Conservation (phyloP, 2,113 vertebrate genomes). For the Carlito syrichta region DNA sequence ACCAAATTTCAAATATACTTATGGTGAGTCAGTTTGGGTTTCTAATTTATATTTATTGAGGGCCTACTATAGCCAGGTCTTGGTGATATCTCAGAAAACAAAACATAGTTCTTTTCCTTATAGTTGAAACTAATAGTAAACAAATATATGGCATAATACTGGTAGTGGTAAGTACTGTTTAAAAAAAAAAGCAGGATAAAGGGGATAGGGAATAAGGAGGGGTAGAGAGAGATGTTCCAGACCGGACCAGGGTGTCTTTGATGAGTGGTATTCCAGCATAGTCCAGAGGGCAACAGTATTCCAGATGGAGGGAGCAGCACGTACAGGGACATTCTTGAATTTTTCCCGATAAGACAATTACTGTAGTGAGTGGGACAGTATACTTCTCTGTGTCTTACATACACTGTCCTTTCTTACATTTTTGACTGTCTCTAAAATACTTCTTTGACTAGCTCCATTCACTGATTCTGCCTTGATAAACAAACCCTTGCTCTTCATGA, state of each 20-base stretch:
- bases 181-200: not conserved
- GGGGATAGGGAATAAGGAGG: not conserved
- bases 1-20: not conserved
- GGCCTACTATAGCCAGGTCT: not conserved
- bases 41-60: not conserved
- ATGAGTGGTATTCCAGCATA: not conserved
- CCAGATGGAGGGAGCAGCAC: too few relatives aligned
- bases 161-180: not conserved
- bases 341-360: not conserved
- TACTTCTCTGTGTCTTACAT: not conserved
- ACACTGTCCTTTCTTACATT: not conserved
- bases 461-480: not conserved
- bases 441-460: not conserved
- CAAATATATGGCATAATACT: not conserved
- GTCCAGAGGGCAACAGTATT: not conserved
- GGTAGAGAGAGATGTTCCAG: not conserved
- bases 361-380: not conserved
- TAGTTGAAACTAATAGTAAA: not conserved
- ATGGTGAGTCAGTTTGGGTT: not conserved
- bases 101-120: not conserved
- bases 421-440: not conserved
- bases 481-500: not conserved
- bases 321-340: not conserved
- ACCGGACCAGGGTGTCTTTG: not conserved
- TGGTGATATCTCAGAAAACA: slow-evolving; percentile 15